phyloP scores from a whole-genome alignment of 2,113 vertebrate species.

The Neogobius melanostomus region DNA sequence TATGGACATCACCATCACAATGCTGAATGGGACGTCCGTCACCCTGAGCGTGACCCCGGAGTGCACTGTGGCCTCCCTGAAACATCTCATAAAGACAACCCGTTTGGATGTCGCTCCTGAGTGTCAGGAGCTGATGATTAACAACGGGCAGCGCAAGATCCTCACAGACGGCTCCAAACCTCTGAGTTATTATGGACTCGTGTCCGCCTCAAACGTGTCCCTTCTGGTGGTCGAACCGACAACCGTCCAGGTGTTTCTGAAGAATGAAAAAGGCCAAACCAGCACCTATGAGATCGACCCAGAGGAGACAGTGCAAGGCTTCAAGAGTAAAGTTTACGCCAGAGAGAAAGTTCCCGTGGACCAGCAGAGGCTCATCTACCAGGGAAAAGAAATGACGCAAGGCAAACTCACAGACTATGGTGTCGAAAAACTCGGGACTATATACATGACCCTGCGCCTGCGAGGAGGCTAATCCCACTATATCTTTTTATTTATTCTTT shows the following conservation, averaged over 20 bases:
- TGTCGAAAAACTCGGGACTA: constrained; percentile 48
- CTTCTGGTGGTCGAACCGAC: constrained; percentile 53
- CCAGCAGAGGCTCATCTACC: constrained; percentile 67
- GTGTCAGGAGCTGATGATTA: constrained; percentile 41
- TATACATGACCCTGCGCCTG: constrained; percentile 56
- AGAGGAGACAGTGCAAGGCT: constrained; percentile 43
- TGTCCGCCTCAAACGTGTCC: constrained; percentile 43
- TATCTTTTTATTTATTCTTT: background rate
- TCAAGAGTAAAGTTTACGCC: constrained; percentile 42
- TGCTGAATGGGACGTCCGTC: constrained; percentile 8
- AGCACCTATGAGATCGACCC: constrained; percentile 53
- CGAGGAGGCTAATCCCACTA: constrained; percentile 49
- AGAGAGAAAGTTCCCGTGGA: constrained; percentile 36
- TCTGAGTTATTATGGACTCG: constrained; percentile 42
- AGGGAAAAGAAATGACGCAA: constrained; percentile 38
- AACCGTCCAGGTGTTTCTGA: constrained; percentile 64
- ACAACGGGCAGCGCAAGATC: constrained; percentile 20
- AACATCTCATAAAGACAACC: constrained; percentile 9
- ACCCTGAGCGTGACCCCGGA: constrained; percentile 59
- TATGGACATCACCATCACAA: constrained; percentile 53
- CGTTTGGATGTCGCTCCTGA: fast-evolving
- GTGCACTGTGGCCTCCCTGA: constrained; percentile 50
- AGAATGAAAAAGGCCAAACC: constrained; percentile 20
- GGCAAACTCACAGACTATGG: constrained; percentile 57
- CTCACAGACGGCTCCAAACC: constrained; percentile 35